These are phyloP conservation scores for Hoplodrina ambigua DNA, from an alignment of 2,888 invertebrate genomes.

Conservation along the genomic window DNA sequence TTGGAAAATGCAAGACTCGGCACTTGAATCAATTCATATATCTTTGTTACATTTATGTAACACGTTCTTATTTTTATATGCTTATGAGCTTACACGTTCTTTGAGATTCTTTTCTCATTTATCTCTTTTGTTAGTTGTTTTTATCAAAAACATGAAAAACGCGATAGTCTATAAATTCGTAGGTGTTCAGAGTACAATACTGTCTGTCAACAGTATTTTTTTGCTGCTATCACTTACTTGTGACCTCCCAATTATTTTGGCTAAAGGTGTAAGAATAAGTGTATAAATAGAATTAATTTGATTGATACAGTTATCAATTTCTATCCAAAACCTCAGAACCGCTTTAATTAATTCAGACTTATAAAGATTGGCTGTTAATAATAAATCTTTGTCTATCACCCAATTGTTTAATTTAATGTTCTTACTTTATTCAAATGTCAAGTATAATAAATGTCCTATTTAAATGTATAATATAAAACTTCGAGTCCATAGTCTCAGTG, in stretches of 20 bases:
- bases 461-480: neutral
- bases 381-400: constrained; percentile 32
- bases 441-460: constrained; percentile 6
- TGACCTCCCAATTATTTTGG: neutral
- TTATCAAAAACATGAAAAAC: neutral
- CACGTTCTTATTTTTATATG: neutral
- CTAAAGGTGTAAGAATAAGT: neutral
- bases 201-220: neutral
- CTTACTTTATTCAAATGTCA: constrained; percentile 26
- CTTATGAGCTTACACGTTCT: constrained; percentile 7
- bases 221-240: constrained; percentile 3
- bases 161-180: constrained; percentile 12
- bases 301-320: constrained; percentile 19
- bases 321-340: constrained; percentile 11
- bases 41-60: neutral
- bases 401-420: constrained; percentile 14
- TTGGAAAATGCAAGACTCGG: constrained; percentile 21
- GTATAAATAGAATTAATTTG: constrained; percentile 9
- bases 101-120: constrained; percentile 8
- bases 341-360: constrained; percentile 35
- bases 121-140: constrained; percentile 26
- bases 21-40: constrained; percentile 12
- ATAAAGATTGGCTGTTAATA: constrained; percentile 15
- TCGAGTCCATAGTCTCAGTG: neutral
- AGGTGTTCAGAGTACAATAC: constrained; percentile 19